A percentile compares a stretch with the other conserved stretches of the same genome.
Evolutionary conservation across 1,140 invertebrate genomes (phyloP).

Genomic region (Cryptotermes secundus): DNA sequence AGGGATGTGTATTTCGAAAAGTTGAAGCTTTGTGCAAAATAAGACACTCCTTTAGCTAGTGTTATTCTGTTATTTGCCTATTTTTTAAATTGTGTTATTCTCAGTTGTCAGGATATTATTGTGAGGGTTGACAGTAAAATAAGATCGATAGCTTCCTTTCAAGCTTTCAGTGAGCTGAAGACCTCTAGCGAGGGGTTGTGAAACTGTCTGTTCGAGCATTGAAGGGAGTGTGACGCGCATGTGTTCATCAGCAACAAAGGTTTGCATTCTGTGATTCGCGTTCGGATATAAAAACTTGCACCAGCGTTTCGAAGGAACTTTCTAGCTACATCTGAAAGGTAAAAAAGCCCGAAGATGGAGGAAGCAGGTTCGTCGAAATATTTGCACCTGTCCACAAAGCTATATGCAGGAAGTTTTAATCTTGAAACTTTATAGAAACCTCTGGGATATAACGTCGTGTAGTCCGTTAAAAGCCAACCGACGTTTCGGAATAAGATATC

Average conservation of each 20-base stretch:
- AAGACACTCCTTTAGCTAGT: neutral
- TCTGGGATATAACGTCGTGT: too few relatives aligned
- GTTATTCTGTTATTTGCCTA: neutral
- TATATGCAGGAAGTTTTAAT: too few relatives aligned
- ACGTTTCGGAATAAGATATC: too few relatives aligned
- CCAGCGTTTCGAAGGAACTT: too few relatives aligned
- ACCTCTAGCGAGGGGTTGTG: neutral
- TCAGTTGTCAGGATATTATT: neutral
- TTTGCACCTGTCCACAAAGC: too few relatives aligned
- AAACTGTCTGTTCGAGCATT: neutral
- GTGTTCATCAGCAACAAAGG: neutral
- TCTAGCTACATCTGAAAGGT: too few relatives aligned
- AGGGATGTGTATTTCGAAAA: neutral
- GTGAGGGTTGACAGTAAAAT: neutral
- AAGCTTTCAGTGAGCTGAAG: constrained; percentile 6
- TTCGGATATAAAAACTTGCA: too few relatives aligned
- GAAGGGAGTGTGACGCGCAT: neutral
- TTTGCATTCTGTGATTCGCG: too few relatives aligned
- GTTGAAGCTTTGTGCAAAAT: neutral
- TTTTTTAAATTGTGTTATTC: neutral
- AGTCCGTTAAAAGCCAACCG: too few relatives aligned
- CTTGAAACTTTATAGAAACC: too few relatives aligned
- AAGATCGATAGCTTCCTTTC: neutral
- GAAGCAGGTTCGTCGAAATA: too few relatives aligned
- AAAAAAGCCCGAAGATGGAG: too few relatives aligned